Conservation (phyloP, 2,888 invertebrate genomes). For the Helleia helle region DNA sequence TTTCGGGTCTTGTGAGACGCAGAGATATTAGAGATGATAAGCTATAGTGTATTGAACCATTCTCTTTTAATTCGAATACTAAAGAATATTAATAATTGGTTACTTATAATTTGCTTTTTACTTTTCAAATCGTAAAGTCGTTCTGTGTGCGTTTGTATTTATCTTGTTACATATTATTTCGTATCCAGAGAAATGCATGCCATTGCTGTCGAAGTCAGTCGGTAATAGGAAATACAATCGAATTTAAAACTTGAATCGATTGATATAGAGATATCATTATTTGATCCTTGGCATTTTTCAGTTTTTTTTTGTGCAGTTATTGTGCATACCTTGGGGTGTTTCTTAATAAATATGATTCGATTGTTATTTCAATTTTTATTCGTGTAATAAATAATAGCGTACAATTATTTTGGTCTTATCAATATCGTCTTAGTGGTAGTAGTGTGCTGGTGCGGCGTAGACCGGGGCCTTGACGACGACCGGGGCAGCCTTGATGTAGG, state of each 20-base stretch:
- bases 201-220: too few relatives aligned
- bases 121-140: too few relatives aligned
- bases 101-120: background rate
- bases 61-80: background rate
- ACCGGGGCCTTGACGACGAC: constrained; percentile 27
- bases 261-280: too few relatives aligned
- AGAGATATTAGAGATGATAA: constrained; percentile 1
- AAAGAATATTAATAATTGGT: background rate
- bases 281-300: too few relatives aligned
- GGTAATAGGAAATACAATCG: too few relatives aligned
- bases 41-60: background rate
- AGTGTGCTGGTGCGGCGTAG: constrained; percentile 31
- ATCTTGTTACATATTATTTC: background rate
- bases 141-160: too few relatives aligned
- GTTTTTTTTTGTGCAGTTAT: too few relatives aligned
- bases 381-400: constrained; percentile 1
- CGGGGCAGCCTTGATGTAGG: constrained; percentile 39
- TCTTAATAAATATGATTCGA: too few relatives aligned
- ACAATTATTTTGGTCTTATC: background rate
- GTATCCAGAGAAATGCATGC: too few relatives aligned
- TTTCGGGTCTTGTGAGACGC: background rate
- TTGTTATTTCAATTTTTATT: background rate
- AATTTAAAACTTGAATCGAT: too few relatives aligned
- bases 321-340: too few relatives aligned
- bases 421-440: constrained; percentile 32